A percentile compares a stretch with the other conserved stretches of the same genome.
Conservation (phyloP, 1,140 invertebrate genomes). For the Platorchestia sp. region DNA sequence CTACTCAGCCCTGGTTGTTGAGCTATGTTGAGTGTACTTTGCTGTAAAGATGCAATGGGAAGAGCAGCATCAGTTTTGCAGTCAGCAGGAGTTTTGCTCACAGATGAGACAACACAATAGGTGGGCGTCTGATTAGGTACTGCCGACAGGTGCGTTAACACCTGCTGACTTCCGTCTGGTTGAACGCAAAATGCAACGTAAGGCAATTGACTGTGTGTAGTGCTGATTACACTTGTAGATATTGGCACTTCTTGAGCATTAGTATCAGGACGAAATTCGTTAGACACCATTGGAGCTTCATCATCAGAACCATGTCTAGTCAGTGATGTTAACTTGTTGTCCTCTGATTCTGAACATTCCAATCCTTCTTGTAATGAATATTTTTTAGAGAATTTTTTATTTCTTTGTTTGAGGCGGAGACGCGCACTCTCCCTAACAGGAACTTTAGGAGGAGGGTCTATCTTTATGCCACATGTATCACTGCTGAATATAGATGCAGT, state of each 20-base stretch:
- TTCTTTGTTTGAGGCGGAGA: constrained; percentile 3
- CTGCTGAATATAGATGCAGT: neutral
- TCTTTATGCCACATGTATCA: neutral
- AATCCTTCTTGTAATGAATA: neutral
- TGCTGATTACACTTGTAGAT: neutral
- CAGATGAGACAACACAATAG: neutral
- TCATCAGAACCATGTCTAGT: neutral
- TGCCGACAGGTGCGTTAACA: neutral
- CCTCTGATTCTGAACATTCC: neutral
- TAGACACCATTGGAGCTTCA: neutral
- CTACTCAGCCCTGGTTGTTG: neutral
- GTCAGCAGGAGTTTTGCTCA: neutral
- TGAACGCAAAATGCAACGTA: constrained; percentile 11
- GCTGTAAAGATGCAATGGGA: constrained; percentile 39
- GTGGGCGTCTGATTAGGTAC: neutral
- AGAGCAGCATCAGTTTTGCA: constrained; percentile 27
- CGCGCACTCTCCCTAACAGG: constrained; percentile 32
- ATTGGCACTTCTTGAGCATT: neutral
- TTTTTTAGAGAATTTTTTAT: neutral
- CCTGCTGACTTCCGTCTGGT: neutral
- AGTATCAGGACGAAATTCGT: neutral
- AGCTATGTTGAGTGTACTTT: constrained; percentile 28
- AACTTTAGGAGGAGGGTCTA: neutral
- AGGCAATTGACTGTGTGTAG: constrained; percentile 3
- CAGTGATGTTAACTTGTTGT: neutral